A percentile compares a stretch with the other conserved stretches of the same genome.
phyloP scores from a whole-genome alignment of 1,140 invertebrate species.

The Ceratosolen fusciceps region DNA sequence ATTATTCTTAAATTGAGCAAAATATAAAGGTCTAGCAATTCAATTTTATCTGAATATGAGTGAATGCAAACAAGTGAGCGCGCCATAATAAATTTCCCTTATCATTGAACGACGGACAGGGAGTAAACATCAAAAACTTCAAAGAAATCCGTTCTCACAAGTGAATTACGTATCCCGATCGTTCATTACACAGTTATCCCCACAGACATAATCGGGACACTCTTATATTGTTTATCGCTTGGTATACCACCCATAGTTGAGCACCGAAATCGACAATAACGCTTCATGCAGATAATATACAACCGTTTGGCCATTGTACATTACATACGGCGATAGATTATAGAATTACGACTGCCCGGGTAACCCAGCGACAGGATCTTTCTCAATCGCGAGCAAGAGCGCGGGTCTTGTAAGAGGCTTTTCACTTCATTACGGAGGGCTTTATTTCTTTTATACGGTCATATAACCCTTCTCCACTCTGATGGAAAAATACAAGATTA shows the following conservation, averaged over 20 bases:
- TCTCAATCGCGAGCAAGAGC: constrained; percentile 25
- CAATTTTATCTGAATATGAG: constrained; percentile 22
- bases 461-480: constrained; percentile 17
- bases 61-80: neutral
- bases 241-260: neutral
- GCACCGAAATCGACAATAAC: constrained; percentile 37
- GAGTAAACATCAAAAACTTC: constrained; percentile 16
- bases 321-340: constrained; percentile 20
- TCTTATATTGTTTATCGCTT: constrained; percentile 35
- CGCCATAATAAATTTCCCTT: constrained; percentile 11
- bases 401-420: constrained; percentile 28
- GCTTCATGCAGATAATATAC: constrained; percentile 32
- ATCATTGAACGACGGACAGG: neutral
- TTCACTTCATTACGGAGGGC: constrained; percentile 45
- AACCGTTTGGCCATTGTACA: constrained; percentile 25
- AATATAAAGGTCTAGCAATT: neutral
- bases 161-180: constrained; percentile 18
- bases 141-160: constrained; percentile 23
- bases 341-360: constrained; percentile 33
- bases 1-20: neutral
- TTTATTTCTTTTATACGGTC: constrained; percentile 40
- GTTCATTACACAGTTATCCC: constrained; percentile 21
- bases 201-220: constrained; percentile 8
- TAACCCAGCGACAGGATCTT: constrained; percentile 42
- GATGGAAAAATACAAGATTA: constrained; percentile 25